Conservation (phyloP, 2,113 vertebrate species). For the Indri indri region DNA sequence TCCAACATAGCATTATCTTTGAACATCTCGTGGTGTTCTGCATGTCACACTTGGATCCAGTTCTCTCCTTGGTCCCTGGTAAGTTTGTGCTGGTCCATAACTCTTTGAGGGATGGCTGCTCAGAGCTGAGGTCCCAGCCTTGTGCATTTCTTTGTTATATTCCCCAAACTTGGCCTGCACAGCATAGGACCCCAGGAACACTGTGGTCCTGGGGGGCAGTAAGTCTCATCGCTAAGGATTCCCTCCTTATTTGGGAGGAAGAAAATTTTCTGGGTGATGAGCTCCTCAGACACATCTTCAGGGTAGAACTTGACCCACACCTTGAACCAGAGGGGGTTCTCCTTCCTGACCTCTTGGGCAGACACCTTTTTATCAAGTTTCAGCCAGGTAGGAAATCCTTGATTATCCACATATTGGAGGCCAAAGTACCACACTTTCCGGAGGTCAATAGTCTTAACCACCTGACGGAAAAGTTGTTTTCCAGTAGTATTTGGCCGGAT, state of each 20-base stretch:
- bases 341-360: slow-evolving; percentile 94
- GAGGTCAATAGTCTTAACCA: slow-evolving; percentile 96
- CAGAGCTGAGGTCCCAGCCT: slow-evolving; percentile 92
- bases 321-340: slow-evolving; percentile 95
- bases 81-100: slow-evolving; percentile 97
- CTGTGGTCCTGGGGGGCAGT: slow-evolving; percentile 97
- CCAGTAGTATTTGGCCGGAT: too few species aligned
- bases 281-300: slow-evolving; percentile 94
- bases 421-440: slow-evolving; percentile 98
- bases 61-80: slow-evolving; percentile 97
- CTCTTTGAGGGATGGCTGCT: slow-evolving; percentile 93
- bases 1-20: slow-evolving; percentile 96
- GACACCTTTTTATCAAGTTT: slow-evolving; percentile 99
- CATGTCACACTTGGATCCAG: slow-evolving; percentile 97
- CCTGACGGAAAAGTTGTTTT: slow-evolving; percentile 80
- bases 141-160: slow-evolving; percentile 91
- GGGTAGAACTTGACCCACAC: slow-evolving; percentile 97
- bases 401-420: slow-evolving; percentile 93
- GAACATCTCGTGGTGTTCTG: slow-evolving; percentile 94
- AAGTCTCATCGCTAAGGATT: slow-evolving; percentile 94
- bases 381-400: slow-evolving; percentile 95
- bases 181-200: slow-evolving; percentile 95
- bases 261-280: slow-evolving; percentile 98
- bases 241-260: slow-evolving; percentile 96
- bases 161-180: slow-evolving; percentile 98